Percentiles rank a stretch among this genome's conserved stretches.
Conservation (phyloP, 2,888 invertebrate species). For the Phortica okadai region DNA sequence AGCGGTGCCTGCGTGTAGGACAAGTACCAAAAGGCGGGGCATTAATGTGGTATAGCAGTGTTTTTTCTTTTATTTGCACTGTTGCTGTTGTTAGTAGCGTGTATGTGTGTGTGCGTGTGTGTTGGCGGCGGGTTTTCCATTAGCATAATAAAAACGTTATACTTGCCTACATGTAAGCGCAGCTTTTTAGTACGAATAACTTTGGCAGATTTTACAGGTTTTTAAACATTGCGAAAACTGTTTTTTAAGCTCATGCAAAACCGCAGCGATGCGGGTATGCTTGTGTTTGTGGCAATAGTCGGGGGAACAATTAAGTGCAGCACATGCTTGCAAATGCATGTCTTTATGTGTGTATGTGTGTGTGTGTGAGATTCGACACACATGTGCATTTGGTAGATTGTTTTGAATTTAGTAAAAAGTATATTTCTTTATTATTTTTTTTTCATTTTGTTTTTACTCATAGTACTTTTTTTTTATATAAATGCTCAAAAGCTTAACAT, state of each 20-base stretch:
- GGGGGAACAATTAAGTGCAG: constrained; percentile 61
- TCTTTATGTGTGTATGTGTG: constrained; percentile 37
- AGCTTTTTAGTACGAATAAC: constrained; percentile 49
- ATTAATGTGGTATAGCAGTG: neutral
- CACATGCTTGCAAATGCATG: constrained; percentile 29
- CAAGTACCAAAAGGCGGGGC: neutral
- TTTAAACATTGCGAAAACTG: constrained; percentile 39
- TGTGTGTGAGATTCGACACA: constrained; percentile 35
- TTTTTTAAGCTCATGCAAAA: neutral
- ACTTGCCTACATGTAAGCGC: neutral
- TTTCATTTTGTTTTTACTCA: neutral
- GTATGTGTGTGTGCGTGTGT: constrained; percentile 3
- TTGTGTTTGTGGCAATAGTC: constrained; percentile 40
- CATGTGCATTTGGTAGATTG: constrained; percentile 64
- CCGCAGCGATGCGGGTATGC: neutral
- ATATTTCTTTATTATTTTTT: constrained; percentile 58
- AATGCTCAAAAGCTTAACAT: neutral
- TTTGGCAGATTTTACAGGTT: constrained; percentile 58
- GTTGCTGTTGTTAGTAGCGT: neutral
- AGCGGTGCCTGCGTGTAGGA: neutral
- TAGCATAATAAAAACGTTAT: constrained; percentile 57
- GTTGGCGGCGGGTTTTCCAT: constrained; percentile 44
- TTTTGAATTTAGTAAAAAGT: constrained; percentile 70
- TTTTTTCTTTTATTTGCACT: no score
- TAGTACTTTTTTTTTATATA: neutral